Base-by-base conservation (phyloP, 2,797 vertebrate species). In the Rhinogobio ventralis region DNA sequence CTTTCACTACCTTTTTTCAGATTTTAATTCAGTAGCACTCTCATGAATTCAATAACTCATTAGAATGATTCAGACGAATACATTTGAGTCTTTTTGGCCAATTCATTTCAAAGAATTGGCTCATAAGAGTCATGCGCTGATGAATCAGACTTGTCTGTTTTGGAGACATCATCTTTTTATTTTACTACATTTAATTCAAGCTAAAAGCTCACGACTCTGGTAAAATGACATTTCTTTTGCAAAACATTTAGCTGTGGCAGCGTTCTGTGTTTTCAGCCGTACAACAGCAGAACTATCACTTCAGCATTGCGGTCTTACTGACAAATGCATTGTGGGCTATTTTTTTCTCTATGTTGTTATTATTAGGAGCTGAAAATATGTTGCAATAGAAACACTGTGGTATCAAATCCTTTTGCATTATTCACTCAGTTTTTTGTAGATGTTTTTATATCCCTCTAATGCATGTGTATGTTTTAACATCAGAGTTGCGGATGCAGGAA, bases 401-500 rank as follows among this genome's bases (percentile, higher is more conserved):
- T 64, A 7, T 10, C 8, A 46, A 28, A 79, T 6, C 42, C 10
- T 64, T 17, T 30, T 49, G 19, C 2, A 23, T 79, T n/a, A 57
- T 17, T 14, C 49, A 53, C 10, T 19, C 2, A 5, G 4, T 10
- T 28, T 20, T 71, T 30, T 74, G 14, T 42, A 11, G 5, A 42
- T 71, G 4, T 42, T 68, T 39, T 49, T 87, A 87, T n/a, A 30
- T 3, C 7, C 2, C 1, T 17, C 14, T 64, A 64, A 64, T 64
- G 60, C 14, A 0, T 28, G 5, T 28, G 45, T 19, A 1, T 28
- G n/a, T 28, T 20, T 74, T 20, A 20, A 10, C 2, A 17, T 62
- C 77, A 97, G 96, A 96, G 91, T 84, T 97, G 86, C 94, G 96
- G 33, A 96, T 96, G 94, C 95, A 94, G 89, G 96, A 97, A 91